phyloP scores from a whole-genome alignment of 1,140 invertebrate genomes.

The Chionoecetes opilio region DNA sequence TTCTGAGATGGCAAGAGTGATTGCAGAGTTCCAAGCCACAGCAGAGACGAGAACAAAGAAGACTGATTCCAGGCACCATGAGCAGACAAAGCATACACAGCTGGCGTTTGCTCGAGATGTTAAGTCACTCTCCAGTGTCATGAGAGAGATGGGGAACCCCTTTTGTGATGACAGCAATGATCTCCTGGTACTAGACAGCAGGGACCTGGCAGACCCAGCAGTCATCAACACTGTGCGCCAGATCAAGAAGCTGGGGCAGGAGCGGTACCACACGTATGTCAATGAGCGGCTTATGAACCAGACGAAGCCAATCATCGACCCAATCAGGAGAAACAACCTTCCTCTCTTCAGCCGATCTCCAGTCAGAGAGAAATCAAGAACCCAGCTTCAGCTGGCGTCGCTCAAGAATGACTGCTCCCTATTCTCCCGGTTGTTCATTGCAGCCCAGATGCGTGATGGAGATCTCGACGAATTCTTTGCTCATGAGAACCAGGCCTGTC shows the following conservation, averaged over 20 bases:
- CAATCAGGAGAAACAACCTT: conserved; percentile 58
- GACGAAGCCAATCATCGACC: conserved; percentile 31
- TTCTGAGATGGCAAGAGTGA: too few relatives aligned
- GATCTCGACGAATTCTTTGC: conserved; percentile 57
- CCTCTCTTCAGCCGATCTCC: conserved; percentile 49
- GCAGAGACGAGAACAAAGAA: too few relatives aligned
- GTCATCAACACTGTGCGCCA: conserved; percentile 44
- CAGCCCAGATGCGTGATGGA: conserved; percentile 38
- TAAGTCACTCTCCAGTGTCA: background rate
- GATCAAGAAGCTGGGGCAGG: conserved; percentile 60
- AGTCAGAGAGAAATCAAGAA: conserved; percentile 51
- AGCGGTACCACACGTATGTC: conserved; percentile 32
- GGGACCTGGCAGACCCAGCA: conserved; percentile 58
- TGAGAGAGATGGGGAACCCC: background rate
- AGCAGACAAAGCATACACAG: too few relatives aligned
- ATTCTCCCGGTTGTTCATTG: conserved; percentile 62
- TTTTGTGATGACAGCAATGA: conserved; percentile 33
- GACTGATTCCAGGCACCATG: too few relatives aligned
- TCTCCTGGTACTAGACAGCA: conserved; percentile 32
- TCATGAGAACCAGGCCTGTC: conserved; percentile 57
- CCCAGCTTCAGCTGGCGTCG: background rate
- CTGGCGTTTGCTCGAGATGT: too few relatives aligned
- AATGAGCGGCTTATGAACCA: conserved; percentile 38
- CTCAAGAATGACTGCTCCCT: conserved; percentile 63
- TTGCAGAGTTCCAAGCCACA: too few relatives aligned